A percentile compares a stretch with the other conserved stretches of the same genome.
Conservation (phyloP, 64 coral and sea anemone species). For the Platygyra sinensis region DNA sequence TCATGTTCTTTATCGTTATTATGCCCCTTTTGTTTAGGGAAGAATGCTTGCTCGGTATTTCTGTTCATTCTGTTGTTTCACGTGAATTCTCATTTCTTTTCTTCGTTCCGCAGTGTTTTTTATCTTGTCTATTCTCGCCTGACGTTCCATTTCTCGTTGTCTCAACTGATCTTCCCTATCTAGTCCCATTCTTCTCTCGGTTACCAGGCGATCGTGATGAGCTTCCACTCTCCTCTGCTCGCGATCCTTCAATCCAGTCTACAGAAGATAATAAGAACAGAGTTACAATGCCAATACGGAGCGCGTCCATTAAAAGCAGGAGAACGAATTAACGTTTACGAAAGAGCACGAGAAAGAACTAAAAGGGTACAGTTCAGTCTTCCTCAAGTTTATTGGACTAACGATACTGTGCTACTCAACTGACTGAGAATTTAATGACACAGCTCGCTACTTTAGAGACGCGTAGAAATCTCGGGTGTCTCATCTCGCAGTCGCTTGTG, state of each 20-base stretch:
- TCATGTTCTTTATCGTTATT: neutral
- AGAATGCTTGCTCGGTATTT: constrained; percentile 80
- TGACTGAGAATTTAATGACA: too few species aligned
- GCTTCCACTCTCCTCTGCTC: constrained; percentile 50
- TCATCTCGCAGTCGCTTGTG: too few species aligned
- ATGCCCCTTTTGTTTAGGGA: constrained; percentile 16
- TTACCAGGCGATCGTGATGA: constrained; percentile 63
- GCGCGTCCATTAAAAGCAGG: too few species aligned
- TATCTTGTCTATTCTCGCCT: constrained; percentile 55
- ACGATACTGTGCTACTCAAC: too few species aligned
- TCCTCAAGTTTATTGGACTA: too few species aligned
- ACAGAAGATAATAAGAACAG: neutral
- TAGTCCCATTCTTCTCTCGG: constrained; percentile 42
- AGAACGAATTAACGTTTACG: too few species aligned
- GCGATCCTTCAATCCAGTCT: constrained; percentile 69
- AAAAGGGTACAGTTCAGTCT: too few species aligned
- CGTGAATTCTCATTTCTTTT: constrained; percentile 82
- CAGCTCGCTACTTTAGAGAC: too few species aligned
- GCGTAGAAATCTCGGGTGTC: too few species aligned
- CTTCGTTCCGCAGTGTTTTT: constrained; percentile 63
- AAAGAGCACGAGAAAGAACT: too few species aligned
- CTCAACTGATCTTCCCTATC: constrained; percentile 49
- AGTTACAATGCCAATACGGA: too few species aligned
- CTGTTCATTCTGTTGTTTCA: constrained; percentile 82
- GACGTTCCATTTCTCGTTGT: constrained; percentile 53